phyloP scores from a whole-genome alignment of 2,797 vertebrate species.

The Eutrigla gurnardus region DNA sequence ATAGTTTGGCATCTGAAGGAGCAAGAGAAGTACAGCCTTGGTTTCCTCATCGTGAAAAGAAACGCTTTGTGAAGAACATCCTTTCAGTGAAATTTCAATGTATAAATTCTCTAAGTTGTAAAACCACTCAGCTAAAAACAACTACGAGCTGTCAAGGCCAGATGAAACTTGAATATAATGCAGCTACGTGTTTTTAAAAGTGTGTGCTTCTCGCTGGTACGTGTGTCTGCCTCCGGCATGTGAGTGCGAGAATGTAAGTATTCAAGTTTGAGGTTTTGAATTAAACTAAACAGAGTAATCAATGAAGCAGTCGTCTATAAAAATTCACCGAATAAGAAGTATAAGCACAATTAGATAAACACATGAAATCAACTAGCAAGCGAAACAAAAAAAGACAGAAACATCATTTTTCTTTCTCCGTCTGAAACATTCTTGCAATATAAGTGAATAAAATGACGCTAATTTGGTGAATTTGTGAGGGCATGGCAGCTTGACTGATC shows the following conservation, averaged over 20 bases:
- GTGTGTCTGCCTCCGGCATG: not conserved
- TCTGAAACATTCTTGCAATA: not conserved
- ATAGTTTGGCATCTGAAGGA: constrained; percentile 19
- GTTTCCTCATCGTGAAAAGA: constrained; percentile 20
- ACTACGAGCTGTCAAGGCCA: constrained; percentile 11
- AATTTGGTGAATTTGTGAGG: constrained; percentile 7
- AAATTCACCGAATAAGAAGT: not conserved
- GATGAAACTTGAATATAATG: not conserved
- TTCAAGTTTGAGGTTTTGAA: not conserved
- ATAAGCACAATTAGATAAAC: not conserved
- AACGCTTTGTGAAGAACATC: constrained; percentile 15
- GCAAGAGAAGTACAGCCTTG: constrained; percentile 28
- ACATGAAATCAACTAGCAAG: too few relatives aligned
- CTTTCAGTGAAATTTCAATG: constrained; percentile 4
- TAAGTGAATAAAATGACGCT: constrained; percentile 3
- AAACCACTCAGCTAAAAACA: constrained; percentile 18
- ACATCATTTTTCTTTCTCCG: not conserved
- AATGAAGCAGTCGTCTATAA: not conserved
- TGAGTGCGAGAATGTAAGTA: not conserved
- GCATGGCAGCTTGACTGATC: constrained; percentile 3
- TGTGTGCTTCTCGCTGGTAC: not conserved
- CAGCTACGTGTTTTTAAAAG: not conserved
- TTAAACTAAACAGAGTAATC: not conserved
- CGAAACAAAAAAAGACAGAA: too few relatives aligned
- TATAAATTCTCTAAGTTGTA: constrained; percentile 2